Evolutionary conservation across 2,797 vertebrate genomes (phyloP).

Genomic region (Molossus molossus): DNA sequence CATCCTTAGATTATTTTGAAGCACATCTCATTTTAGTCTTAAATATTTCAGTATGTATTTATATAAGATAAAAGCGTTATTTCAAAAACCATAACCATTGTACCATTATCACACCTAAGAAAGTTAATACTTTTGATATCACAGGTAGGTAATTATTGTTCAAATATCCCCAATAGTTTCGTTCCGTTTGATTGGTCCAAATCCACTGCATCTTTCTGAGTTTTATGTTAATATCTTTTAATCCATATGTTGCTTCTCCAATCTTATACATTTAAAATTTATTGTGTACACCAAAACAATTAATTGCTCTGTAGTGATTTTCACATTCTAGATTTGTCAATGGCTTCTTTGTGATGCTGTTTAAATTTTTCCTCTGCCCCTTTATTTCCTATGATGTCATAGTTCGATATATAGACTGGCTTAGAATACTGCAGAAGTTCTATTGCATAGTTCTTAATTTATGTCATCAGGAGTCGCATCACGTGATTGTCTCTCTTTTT

Average conservation of each 20-base stretch:
- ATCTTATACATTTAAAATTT: background rate
- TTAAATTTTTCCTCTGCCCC: background rate
- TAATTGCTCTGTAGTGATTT: background rate
- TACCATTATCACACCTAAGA: background rate
- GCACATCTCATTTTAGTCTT: background rate
- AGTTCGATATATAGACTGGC: background rate
- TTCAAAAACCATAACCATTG: background rate
- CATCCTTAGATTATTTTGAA: constrained; percentile 18
- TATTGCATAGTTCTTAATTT: background rate
- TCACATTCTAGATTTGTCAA: background rate
- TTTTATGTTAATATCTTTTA: constrained; percentile 7
- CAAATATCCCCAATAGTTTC: background rate
- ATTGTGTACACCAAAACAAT: background rate
- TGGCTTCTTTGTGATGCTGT: background rate
- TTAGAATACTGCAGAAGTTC: background rate
- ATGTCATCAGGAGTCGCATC: background rate
- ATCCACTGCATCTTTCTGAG: background rate
- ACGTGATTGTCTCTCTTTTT: background rate
- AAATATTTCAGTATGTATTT: background rate
- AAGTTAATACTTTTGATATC: background rate
- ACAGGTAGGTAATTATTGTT: background rate
- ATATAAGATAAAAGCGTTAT: background rate
- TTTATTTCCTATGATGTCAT: background rate
- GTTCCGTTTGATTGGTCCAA: background rate
- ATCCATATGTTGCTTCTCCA: background rate